Percentiles rank a stretch among this genome's conserved stretches.
Evolutionary conservation across 2,888 invertebrate genomes (phyloP).

Genomic region (Drosophila subsilvestris): DNA sequence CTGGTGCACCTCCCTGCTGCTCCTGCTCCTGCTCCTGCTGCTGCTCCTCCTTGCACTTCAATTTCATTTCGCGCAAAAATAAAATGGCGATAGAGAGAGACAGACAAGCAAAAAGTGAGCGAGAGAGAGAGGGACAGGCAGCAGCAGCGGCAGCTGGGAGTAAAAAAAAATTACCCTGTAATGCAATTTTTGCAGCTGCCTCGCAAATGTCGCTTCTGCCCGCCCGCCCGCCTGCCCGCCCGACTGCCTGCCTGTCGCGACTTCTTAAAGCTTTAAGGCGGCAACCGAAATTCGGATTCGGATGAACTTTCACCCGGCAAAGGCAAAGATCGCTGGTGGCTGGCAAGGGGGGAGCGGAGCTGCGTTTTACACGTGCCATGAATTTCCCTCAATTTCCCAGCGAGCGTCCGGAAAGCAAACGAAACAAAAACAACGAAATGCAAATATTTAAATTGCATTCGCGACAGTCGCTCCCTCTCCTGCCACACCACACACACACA

Average conservation of each 20-base stretch:
- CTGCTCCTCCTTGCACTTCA: slow-evolving; percentile 56
- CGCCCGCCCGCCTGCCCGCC: no score
- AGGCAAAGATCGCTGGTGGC: not conserved
- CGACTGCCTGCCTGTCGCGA: not conserved
- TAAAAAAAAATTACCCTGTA: slow-evolving; percentile 60
- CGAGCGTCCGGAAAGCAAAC: slow-evolving; percentile 27
- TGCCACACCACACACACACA: slow-evolving; percentile 27
- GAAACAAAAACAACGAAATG: slow-evolving; percentile 70
- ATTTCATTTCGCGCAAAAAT: slow-evolving; percentile 62
- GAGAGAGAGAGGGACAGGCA: not conserved
- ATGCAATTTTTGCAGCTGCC: slow-evolving; percentile 72
- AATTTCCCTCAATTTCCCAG: slow-evolving; percentile 14
- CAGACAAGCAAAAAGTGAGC: slow-evolving; percentile 6
- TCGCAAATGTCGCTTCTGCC: not conserved
- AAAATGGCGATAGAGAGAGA: slow-evolving; percentile 25
- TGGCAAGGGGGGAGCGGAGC: not conserved
- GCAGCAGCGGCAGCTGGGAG: slow-evolving; percentile 4
- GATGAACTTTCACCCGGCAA: slow-evolving; percentile 15
- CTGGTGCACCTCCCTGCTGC: slow-evolving; percentile 40
- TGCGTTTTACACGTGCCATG: slow-evolving; percentile 33
- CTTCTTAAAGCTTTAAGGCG: slow-evolving; percentile 63
- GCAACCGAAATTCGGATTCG: not conserved
- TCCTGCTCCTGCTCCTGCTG: not conserved
- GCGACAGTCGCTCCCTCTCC: slow-evolving; percentile 66
- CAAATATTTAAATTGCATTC: slow-evolving; percentile 81